Base-by-base conservation (phyloP, 2,888 invertebrate genomes). In the Candidula unifasciata region DNA sequence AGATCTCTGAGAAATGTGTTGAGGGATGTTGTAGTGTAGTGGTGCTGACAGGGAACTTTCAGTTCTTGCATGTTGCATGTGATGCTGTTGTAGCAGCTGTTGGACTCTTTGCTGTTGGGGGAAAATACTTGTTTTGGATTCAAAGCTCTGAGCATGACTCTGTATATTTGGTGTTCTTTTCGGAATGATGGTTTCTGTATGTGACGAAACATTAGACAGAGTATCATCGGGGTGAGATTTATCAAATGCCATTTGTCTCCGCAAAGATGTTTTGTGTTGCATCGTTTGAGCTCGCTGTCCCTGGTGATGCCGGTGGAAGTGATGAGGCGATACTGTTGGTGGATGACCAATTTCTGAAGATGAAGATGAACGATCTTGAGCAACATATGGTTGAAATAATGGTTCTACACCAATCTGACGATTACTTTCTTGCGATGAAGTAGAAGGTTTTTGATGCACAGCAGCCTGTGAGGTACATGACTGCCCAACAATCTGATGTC, bases 241-340 rank as follows among this genome's bases (percentile, higher is more conserved):
- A 33, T 84, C 80, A 33, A 84, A 84, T 5, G 80, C 80, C 18
- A 73, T 21, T 37, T 84, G 84, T 64, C 84, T 68, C n/a, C 44
- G 66, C 24, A 84, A 60, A 13, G 24, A 13, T 57, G 78, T 5
- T 44, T 1, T 44, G 8, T 44, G 44, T 44, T 44, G 8, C 13
- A 13, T 44, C 44, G 8, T 44, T 44, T 44, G 44, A 44, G 8
- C 13, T 10, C 16, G 16, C 27, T 52, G 52, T 13, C 18, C 3
- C 27, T 27, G n/a, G 8, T 73, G 73, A 33, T 35, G 69, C 2
- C 35, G 33, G 18, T 60, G 60, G n/a, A 13, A 13, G 24, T 35
- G 71, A 44, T 52, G 73, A 44, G 5, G 13, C 24, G 44, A 44
- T 1, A 44, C 0, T 10, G 6, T 44, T 13, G 0, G 44, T 10